Conservation (phyloP, 2,888 invertebrate species). For the Hirtodrosophila confusa region DNA sequence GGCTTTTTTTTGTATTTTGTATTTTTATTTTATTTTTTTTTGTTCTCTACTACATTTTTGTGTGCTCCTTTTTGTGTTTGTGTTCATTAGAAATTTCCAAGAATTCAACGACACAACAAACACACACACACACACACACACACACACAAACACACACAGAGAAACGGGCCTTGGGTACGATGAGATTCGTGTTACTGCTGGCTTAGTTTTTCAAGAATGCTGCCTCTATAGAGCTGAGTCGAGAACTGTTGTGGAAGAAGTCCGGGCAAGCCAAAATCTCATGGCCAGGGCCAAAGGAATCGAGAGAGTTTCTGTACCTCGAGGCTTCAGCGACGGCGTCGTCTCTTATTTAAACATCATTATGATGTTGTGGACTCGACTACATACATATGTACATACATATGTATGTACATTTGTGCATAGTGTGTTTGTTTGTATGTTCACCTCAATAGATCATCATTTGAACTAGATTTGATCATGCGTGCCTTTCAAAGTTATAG, state of each 20-base stretch:
- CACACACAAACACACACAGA: conserved; percentile 15
- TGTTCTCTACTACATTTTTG: conserved; percentile 66
- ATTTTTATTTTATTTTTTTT: conserved; percentile 39
- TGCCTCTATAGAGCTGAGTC: not conserved
- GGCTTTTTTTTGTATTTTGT: conserved; percentile 30
- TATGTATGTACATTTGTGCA: too few species aligned
- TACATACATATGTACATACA: not conserved
- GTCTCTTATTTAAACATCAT: conserved; percentile 14
- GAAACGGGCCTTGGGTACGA: conserved; percentile 10
- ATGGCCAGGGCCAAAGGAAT: conserved; percentile 19
- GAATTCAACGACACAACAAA: conserved; percentile 64
- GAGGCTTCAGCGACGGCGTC: not conserved
- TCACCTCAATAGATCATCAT: too few species aligned
- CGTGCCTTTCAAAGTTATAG: too few species aligned
- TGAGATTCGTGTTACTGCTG: conserved; percentile 75
- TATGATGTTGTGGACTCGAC: conserved; percentile 17
- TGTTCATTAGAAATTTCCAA: conserved; percentile 77
- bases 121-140: conserved; percentile 27
- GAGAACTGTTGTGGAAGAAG: not conserved
- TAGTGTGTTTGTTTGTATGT: too few species aligned
- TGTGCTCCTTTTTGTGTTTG: conserved; percentile 76
- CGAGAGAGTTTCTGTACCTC: conserved; percentile 17
- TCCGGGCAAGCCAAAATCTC: conserved; percentile 11
- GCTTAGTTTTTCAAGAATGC: conserved; percentile 70
- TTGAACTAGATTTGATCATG: too few species aligned